Percentiles rank a stretch among this genome's conserved stretches.
These are phyloP conservation scores for Tenthredo mesomela DNA, from an alignment of 2,888 invertebrate genomes.

Conservation along the genomic window DNA sequence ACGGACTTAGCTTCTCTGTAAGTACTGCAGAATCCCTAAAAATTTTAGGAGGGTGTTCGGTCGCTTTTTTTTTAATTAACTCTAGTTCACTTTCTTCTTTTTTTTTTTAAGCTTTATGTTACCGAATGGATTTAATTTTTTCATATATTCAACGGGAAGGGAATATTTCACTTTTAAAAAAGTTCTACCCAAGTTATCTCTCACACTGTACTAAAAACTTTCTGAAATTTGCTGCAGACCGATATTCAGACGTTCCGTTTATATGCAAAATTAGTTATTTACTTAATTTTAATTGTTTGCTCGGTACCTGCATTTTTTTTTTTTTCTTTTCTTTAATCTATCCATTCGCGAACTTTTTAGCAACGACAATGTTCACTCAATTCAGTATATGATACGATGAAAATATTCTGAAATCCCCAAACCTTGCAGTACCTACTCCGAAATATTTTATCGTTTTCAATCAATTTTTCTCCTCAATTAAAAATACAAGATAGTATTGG, in stretches of 20 bases:
- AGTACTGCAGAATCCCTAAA: not conserved
- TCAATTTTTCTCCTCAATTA: no score
- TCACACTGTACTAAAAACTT: conserved; percentile 3
- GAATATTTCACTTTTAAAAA: not conserved
- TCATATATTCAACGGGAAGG: not conserved
- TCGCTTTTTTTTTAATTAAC: not conserved
- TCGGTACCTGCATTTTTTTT: not conserved
- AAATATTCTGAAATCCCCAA: no score
- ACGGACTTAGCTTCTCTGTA: not conserved
- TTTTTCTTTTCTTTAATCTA: not conserved
- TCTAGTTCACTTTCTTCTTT: not conserved
- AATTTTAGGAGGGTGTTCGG: not conserved
- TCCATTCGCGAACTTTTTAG: no score
- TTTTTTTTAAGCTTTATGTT: not conserved
- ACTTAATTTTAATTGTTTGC: not conserved
- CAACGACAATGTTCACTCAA: no score
- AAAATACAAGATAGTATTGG: no score
- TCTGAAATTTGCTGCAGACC: not conserved
- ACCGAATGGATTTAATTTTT: not conserved
- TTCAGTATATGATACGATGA: no score
- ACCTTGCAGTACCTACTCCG: no score
- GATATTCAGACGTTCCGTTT: not conserved
- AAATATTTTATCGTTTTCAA: no score
- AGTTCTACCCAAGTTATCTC: not conserved
- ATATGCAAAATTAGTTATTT: not conserved